Conservation (phyloP, 2,113 vertebrate species). For the Panthera uncia region DNA sequence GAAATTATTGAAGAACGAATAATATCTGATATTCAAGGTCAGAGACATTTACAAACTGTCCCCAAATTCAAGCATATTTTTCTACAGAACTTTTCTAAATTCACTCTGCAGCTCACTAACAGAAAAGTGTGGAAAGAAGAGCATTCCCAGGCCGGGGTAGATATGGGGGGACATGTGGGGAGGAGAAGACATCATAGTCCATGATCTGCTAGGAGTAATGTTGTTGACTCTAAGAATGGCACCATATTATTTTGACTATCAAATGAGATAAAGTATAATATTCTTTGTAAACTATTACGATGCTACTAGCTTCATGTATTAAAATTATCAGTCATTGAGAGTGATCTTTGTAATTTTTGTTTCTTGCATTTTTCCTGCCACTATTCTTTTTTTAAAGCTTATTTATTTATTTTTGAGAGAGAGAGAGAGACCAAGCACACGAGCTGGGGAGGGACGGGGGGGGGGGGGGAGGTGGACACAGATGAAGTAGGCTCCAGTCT, state of each 20-base stretch:
- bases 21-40: not conserved
- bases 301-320: not conserved
- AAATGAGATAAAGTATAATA: not conserved
- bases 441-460: too few relatives aligned
- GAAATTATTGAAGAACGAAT: not conserved
- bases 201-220: not conserved
- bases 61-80: not conserved
- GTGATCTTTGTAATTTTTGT: not conserved
- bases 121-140: not conserved
- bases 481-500: too few relatives aligned
- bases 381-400: not conserved
- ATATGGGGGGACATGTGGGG: not conserved
- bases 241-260: not conserved
- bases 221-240: not conserved
- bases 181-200: too few relatives aligned
- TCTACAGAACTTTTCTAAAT: not conserved
- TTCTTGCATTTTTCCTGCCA: not conserved
- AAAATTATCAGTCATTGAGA: not conserved
- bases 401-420: too few relatives aligned
- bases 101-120: not conserved
- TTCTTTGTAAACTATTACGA: not conserved
- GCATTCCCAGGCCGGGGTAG: not conserved
- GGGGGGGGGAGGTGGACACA: too few relatives aligned
- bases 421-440: too few relatives aligned
- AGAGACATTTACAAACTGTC: not conserved